A percentile compares a stretch with the other conserved stretches of the same genome.
Evolutionary conservation across 2,888 invertebrate species (phyloP).

Genomic region (Hoplodrina ambigua): DNA sequence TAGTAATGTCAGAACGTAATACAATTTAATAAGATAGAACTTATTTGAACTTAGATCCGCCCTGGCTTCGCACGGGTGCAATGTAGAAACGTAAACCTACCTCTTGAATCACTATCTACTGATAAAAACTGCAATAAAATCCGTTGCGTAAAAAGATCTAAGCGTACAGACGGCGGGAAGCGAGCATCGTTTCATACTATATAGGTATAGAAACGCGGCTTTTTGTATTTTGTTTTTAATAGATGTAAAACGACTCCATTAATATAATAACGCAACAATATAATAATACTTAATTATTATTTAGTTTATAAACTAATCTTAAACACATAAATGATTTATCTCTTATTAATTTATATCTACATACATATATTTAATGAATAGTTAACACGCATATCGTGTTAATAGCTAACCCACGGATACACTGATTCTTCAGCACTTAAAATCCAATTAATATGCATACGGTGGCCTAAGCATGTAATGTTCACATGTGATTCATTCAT

Average conservation of each 20-base stretch:
- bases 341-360: neutral
- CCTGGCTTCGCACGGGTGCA: too few relatives aligned
- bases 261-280: neutral
- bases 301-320: neutral
- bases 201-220: too few relatives aligned
- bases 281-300: neutral
- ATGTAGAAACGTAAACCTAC: too few relatives aligned
- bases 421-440: conserved; percentile 23
- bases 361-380: neutral
- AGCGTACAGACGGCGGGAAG: too few relatives aligned
- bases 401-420: conserved; percentile 10
- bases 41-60: too few relatives aligned
- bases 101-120: too few relatives aligned
- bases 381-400: conserved; percentile 2
- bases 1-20: too few relatives aligned
- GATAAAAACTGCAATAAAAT: too few relatives aligned
- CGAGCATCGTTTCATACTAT: too few relatives aligned
- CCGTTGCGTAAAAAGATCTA: too few relatives aligned
- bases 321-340: neutral
- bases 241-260: neutral
- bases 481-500: conserved; percentile 31
- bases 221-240: too few relatives aligned
- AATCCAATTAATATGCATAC: conserved; percentile 38
- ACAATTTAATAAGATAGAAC: too few relatives aligned
- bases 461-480: conserved; percentile 27